Conservation (phyloP, 2,113 vertebrate species). For the Podilymbus podiceps region DNA sequence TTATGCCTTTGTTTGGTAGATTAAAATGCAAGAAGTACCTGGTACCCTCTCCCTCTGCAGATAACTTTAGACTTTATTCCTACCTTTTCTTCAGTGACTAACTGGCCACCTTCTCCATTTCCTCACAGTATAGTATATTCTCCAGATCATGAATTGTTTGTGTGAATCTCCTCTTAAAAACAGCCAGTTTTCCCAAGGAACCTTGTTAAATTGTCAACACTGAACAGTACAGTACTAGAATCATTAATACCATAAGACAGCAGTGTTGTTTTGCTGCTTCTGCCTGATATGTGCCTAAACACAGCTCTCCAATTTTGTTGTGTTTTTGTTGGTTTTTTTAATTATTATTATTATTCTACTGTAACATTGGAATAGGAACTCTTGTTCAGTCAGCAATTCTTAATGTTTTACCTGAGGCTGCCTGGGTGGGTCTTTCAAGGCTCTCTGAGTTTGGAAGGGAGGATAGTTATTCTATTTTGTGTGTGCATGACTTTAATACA, state of each 20-base stretch:
- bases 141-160: not conserved
- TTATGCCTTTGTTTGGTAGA: not conserved
- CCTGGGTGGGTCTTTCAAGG: not conserved
- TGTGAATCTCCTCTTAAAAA: not conserved
- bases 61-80: not conserved
- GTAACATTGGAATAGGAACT: not conserved
- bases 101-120: not conserved
- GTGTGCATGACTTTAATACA: not conserved
- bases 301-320: not conserved
- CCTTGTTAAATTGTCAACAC: slow-evolving; percentile 51
- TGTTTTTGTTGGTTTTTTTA: not conserved
- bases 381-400: not conserved
- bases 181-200: slow-evolving; percentile 20
- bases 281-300: not conserved
- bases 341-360: not conserved
- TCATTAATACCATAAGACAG: not conserved
- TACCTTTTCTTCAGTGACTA: not conserved
- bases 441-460: not conserved
- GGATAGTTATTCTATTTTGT: not conserved
- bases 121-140: not conserved
- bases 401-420: not conserved
- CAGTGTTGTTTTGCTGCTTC: not conserved
- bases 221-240: not conserved
- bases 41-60: not conserved
- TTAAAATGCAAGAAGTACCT: not conserved